Evolutionary conservation across 2,797 vertebrate species (phyloP).

Genomic region (Malacoraja senta): DNA sequence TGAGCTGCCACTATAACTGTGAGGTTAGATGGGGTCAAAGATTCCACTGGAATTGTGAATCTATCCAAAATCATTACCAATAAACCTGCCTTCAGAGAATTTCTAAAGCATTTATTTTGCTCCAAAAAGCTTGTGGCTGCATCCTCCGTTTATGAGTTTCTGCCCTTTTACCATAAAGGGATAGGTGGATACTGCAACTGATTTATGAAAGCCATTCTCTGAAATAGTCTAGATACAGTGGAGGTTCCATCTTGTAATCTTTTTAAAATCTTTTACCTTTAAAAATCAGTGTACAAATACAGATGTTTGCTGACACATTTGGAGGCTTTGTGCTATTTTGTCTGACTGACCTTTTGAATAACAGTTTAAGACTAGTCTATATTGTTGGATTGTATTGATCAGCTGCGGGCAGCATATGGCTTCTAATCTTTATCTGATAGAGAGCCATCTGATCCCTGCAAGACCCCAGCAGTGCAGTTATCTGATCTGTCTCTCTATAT

Average conservation of each 20-base stretch:
- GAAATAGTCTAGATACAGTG: background rate
- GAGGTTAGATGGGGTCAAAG: constrained; percentile 35
- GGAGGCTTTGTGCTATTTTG: background rate
- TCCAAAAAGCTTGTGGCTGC: background rate
- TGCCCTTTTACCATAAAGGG: background rate
- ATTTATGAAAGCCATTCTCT: background rate
- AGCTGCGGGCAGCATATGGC: constrained; percentile 24
- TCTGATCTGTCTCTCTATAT: constrained; percentile 25
- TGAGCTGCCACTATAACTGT: constrained; percentile 6
- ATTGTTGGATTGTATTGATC: constrained; percentile 32
- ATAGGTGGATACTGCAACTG: background rate
- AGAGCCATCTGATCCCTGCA: constrained; percentile 30
- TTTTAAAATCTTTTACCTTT: too few relatives aligned
- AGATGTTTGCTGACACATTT: background rate
- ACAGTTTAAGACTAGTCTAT: constrained; percentile 1
- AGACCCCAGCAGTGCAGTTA: background rate
- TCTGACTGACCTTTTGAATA: constrained; percentile 16
- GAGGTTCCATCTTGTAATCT: background rate
- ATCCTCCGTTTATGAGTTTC: background rate
- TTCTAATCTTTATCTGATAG: constrained; percentile 37
- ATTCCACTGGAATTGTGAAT: constrained; percentile 15
- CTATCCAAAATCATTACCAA: constrained; percentile 36
- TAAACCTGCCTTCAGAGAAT: background rate
- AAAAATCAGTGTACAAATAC: background rate
- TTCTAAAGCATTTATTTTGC: background rate